These are phyloP conservation scores for Anas flavirostris DNA, from an alignment of 2,797 vertebrate species.

Conservation along the genomic window DNA sequence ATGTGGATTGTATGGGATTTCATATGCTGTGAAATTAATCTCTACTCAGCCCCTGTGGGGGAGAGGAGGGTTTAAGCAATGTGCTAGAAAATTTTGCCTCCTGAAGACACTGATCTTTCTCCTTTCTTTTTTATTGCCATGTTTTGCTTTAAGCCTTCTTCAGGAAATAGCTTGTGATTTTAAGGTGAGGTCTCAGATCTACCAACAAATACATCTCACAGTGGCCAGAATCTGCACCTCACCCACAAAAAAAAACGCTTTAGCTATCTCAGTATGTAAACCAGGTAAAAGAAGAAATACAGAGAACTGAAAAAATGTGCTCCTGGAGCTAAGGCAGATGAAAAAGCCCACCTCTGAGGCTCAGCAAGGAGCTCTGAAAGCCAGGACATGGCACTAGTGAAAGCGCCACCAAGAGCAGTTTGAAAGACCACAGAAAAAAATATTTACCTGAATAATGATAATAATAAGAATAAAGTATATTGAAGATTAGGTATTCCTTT, in stretches of 20 bases:
- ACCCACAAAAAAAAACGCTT: not conserved
- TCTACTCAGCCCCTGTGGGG: slow-evolving; percentile 17
- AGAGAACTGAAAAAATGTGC: not conserved
- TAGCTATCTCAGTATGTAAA: not conserved
- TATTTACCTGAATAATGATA: not conserved
- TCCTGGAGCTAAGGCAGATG: not conserved
- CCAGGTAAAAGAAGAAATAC: not conserved
- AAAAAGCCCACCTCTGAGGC: not conserved
- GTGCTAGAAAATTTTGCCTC: slow-evolving; percentile 27
- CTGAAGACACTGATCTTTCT: slow-evolving; percentile 25
- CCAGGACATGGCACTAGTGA: fast-evolving
- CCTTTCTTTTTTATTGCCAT: not conserved
- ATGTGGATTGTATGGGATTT: not conserved
- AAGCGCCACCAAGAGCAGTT: not conserved
- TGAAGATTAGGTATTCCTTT: not conserved
- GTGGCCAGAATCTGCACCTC: not conserved
- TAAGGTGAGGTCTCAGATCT: slow-evolving; percentile 20
- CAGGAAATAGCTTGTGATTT: slow-evolving; percentile 45
- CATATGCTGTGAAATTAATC: slow-evolving; percentile 39
- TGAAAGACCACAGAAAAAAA: not conserved
- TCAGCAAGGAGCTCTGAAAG: not conserved
- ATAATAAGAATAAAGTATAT: no score
- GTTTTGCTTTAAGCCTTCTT: slow-evolving; percentile 25
- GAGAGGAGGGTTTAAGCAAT: slow-evolving; percentile 35
- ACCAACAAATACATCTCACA: not conserved